A percentile compares a stretch with the other conserved stretches of the same genome.
Evolutionary conservation across 2,888 invertebrate genomes (phyloP).

Genomic region (Orchesella flavescens): DNA sequence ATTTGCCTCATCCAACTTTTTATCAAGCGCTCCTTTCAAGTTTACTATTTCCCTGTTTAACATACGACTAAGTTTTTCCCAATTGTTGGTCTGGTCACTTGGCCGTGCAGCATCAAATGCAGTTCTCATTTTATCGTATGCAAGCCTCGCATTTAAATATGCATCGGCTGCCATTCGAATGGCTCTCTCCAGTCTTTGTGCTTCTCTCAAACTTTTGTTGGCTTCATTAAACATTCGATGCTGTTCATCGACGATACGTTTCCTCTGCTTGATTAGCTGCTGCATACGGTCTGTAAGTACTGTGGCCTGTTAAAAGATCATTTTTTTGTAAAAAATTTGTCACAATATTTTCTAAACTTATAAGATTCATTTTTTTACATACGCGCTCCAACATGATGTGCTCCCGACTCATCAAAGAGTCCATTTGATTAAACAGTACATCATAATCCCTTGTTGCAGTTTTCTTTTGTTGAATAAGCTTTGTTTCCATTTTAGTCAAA

Average conservation of each 20-base stretch:
- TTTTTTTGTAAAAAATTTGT: no score
- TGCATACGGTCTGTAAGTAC: constrained; percentile 61
- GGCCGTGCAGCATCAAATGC: constrained; percentile 68
- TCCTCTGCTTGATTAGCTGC: constrained; percentile 55
- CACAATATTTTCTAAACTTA: background rate
- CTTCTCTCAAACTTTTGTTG: constrained; percentile 64
- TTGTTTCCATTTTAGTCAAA: constrained; percentile 63
- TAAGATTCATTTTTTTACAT: no score
- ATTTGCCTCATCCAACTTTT: constrained; percentile 65
- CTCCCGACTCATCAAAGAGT: constrained; percentile 61
- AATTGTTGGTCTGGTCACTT: constrained; percentile 65
- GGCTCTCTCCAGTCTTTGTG: constrained; percentile 63
- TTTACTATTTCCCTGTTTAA: constrained; percentile 66
- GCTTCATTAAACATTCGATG: constrained; percentile 66
- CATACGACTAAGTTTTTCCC: constrained; percentile 69
- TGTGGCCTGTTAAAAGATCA: constrained; percentile 43
- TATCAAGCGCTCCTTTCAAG: constrained; percentile 65
- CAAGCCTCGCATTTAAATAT: constrained; percentile 66
- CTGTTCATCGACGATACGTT: constrained; percentile 64
- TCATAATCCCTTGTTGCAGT: constrained; percentile 60
- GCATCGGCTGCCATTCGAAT: constrained; percentile 65
- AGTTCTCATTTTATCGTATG: constrained; percentile 69
- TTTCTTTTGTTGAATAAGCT: constrained; percentile 60
- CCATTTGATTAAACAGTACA: constrained; percentile 61
- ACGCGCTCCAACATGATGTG: constrained; percentile 66